Evolutionary conservation across 2,113 vertebrate species (phyloP).

Genomic region (Cettia cetti): DNA sequence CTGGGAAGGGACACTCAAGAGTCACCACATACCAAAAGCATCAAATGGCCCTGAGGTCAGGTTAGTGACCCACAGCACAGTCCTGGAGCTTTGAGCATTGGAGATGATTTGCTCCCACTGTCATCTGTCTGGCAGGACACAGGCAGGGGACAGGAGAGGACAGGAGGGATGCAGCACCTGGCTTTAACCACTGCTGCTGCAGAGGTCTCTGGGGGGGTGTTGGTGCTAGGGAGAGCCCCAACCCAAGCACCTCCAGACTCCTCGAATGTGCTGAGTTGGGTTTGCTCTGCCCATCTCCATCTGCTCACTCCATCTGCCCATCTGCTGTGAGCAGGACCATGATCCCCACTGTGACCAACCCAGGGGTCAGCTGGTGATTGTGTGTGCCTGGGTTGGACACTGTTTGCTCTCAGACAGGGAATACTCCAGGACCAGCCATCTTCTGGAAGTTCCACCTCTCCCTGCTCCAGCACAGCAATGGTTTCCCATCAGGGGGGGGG

Average conservation of each 20-base stretch:
- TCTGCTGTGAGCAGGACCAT: rapidly evolving
- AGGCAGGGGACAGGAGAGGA: background rate
- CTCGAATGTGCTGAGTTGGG: background rate
- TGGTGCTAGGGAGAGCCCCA: rapidly evolving
- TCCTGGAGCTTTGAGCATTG: rapidly evolving
- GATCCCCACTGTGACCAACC: background rate
- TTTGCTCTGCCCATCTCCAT: rapidly evolving
- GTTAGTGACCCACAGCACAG: background rate
- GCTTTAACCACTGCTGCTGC: background rate
- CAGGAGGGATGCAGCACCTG: background rate
- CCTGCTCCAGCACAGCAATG: background rate
- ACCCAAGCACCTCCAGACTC: rapidly evolving
- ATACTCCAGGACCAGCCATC: background rate
- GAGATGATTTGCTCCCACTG: background rate
- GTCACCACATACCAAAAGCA: background rate
- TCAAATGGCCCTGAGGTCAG: background rate
- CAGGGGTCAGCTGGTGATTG: background rate
- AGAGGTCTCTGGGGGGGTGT: background rate
- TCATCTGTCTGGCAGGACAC: background rate
- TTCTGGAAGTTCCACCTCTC: background rate
- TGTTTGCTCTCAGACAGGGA: background rate
- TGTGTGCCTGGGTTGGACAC: background rate
- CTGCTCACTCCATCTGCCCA: background rate
- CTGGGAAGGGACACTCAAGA: background rate
- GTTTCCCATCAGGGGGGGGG: background rate